Evolutionary conservation across 2,888 invertebrate genomes (phyloP).

Genomic region (Eilema griseolum): DNA sequence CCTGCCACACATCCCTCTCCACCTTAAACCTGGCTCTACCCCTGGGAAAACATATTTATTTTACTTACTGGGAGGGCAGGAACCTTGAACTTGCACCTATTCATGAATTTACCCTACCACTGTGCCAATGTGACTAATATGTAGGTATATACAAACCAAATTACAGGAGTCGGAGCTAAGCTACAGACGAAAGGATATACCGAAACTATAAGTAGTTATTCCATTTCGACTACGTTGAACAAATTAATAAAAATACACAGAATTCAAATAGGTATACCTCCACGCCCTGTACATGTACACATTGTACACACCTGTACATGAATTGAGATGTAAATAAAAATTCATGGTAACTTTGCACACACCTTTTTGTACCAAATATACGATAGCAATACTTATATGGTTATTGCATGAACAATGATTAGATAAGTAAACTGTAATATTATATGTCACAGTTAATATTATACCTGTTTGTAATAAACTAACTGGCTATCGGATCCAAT

Average conservation of each 20-base stretch:
- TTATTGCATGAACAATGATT: neutral
- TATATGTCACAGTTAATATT: neutral
- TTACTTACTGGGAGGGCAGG: too few species aligned
- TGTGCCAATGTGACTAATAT: too few species aligned
- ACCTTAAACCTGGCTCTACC: too few species aligned
- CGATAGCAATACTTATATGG: conserved; percentile 4
- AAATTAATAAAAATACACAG: too few species aligned
- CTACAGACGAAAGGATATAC: neutral
- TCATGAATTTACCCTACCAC: too few species aligned
- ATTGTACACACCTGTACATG: neutral
- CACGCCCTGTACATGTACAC: neutral
- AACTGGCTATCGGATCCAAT: neutral
- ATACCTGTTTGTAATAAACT: neutral
- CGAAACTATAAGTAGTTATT: neutral
- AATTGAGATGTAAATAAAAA: neutral
- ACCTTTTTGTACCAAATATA: neutral
- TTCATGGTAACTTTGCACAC: neutral
- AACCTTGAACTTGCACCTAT: too few species aligned
- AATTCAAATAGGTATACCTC: too few species aligned
- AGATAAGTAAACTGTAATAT: conserved; percentile 1
- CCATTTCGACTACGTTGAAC: too few species aligned
- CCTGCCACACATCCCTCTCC: too few species aligned
- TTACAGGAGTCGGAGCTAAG: too few species aligned
- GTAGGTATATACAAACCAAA: too few species aligned
- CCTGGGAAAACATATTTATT: too few species aligned